Base-by-base conservation (phyloP, 2,888 invertebrate genomes). In the Mythimna impura region DNA sequence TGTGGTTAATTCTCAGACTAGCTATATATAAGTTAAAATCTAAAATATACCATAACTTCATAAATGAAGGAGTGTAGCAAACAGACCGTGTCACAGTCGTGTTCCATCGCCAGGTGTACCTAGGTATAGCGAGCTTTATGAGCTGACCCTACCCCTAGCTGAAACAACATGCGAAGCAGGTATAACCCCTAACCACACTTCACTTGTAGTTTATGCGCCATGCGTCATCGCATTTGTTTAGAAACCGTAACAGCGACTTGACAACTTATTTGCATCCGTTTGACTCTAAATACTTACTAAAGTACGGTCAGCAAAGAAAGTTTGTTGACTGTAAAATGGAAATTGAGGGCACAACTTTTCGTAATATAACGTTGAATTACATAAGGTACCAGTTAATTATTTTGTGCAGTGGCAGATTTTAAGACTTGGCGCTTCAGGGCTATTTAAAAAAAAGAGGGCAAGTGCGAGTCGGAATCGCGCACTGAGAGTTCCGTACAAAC, bases 171-270 rank as follows among this genome's bases (percentile, higher is more conserved):
- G 17, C 54, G 60, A 54, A 55, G 63, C 9, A 36, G 43, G n/a
- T 72, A 30, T 40, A 30, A 54, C 36, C 4, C 25, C n/a, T 34
- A 30, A 36, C 43, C 25, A 10, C 63, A 25, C 55, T 22, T 57
- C 63, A 25, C 55, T 22, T 57, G 20, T n/a, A 22, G 61, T 47
- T 10, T 47, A 30, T 50, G 12, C 57, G 22, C 20, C 50, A n/a
- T 73, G 66, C 57, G 73, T 75, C 73, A 73, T 75, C 57, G 20
- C 40, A 17, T 75, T 30, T 75, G 65, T 73, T 73, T 65, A 75
- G 36, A 57, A 75, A 57, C 50, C 30, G 22, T 64, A 50, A 64
- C 75, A 50, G 36, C 47, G 10, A 36, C 10, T 55, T 43, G 36
- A 12, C 17, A n/a, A n/a, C 54, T 40, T 60, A 60, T 60, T 75